Evolutionary conservation across 2,797 vertebrate genomes (phyloP).

Genomic region (Sciurus vulgaris): DNA sequence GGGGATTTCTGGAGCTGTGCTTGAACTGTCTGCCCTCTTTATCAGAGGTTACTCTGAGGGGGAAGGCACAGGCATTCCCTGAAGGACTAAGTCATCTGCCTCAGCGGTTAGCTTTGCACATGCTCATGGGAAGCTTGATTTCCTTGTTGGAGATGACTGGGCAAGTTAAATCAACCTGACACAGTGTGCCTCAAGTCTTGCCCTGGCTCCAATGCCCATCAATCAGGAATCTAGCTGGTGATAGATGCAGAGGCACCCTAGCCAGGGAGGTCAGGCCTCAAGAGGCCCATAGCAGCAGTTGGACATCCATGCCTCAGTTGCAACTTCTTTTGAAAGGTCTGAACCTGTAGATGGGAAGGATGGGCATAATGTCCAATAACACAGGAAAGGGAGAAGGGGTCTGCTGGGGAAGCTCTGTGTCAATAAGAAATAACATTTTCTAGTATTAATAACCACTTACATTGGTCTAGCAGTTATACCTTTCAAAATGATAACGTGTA

Average conservation of each 20-base stretch:
- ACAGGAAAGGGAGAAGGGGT: background rate
- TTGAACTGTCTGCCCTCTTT: background rate
- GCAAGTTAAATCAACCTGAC: background rate
- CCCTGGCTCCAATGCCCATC: background rate
- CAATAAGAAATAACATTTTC: slow-evolving; percentile 57
- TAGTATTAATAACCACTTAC: slow-evolving; percentile 44
- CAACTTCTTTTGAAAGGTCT: slow-evolving; percentile 7
- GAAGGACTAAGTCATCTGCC: background rate
- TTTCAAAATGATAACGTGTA: slow-evolving; percentile 34
- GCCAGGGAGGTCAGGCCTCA: background rate
- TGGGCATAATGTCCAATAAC: background rate
- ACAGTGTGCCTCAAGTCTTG: background rate
- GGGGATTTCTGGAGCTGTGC: background rate
- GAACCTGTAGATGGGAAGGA: background rate
- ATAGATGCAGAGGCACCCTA: background rate
- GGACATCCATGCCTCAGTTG: background rate
- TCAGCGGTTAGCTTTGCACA: background rate
- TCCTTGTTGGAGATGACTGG: slow-evolving; percentile 48
- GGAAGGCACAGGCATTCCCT: background rate
- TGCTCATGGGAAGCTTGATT: background rate
- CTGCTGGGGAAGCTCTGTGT: background rate
- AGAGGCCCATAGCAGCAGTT: background rate
- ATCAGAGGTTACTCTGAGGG: background rate
- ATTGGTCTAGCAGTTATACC: background rate
- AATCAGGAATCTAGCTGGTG: background rate